These are phyloP conservation scores for Muntiacus reevesi DNA, from an alignment of 2,113 vertebrate species.

Conservation along the genomic window DNA sequence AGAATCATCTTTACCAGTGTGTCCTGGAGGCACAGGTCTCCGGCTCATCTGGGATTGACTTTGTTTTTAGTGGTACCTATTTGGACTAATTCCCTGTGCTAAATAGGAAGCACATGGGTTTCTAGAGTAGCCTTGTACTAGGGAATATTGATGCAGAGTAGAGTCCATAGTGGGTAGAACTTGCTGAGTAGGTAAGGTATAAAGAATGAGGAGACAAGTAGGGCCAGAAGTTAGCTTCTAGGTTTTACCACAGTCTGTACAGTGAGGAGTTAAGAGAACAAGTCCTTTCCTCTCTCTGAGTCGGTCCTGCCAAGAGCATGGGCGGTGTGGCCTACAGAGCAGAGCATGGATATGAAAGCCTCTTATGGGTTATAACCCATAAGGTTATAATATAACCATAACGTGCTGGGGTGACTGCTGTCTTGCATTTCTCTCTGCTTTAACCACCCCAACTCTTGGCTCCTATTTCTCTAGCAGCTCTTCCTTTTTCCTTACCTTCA, in stretches of 20 bases:
- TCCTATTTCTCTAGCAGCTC: not conserved
- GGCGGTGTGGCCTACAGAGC: not conserved
- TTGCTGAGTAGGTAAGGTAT: not conserved
- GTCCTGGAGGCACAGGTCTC: not conserved
- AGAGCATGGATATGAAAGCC: not conserved
- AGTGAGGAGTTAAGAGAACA: not conserved
- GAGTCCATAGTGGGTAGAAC: not conserved
- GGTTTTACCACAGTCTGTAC: not conserved
- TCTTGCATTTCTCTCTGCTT: not conserved
- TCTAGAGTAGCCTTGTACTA: not conserved
- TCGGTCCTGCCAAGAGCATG: not conserved
- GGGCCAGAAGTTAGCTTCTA: not conserved
- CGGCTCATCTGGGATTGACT: not conserved
- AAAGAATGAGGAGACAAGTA: not conserved
- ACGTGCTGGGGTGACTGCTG: not conserved
- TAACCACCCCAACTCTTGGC: not conserved
- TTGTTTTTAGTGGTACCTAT: not conserved
- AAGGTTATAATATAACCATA: not conserved
- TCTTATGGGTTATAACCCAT: not conserved
- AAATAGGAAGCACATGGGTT: not conserved
- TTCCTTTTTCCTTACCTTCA: not conserved
- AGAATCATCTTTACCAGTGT: not conserved
- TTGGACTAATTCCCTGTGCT: not conserved
- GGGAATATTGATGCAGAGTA: not conserved
- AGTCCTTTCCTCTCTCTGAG: not conserved